Percentiles rank a stretch among this genome's conserved stretches.
Evolutionary conservation across 2,888 invertebrate species (phyloP).

Genomic region (Nymphalis polychloros): DNA sequence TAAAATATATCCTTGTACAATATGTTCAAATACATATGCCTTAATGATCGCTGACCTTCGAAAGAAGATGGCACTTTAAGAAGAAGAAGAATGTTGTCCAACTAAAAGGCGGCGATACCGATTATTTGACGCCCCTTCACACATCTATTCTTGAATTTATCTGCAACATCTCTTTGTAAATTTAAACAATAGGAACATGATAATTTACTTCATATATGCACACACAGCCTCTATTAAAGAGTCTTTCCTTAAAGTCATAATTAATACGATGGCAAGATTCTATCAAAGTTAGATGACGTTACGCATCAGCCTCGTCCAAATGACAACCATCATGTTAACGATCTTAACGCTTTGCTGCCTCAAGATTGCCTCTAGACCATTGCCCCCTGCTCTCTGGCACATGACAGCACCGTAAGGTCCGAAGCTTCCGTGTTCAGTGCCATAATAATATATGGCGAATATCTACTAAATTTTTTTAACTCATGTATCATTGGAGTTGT

Average conservation of each 20-base stretch:
- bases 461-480: background rate
- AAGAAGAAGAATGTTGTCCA: no score
- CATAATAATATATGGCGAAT: conserved; percentile 21
- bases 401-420: conserved; percentile 74
- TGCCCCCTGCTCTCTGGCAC: conserved; percentile 74
- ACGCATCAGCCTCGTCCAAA: conserved; percentile 60
- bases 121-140: no score
- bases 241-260: conserved; percentile 7
- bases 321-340: conserved; percentile 71
- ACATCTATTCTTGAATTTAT: no score
- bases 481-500: background rate
- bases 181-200: no score
- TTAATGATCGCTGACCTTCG: no score
- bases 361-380: conserved; percentile 77
- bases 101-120: no score
- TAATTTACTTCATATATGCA: background rate
- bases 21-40: no score
- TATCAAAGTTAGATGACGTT: conserved; percentile 40
- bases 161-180: no score
- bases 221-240: conserved; percentile 1
- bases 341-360: conserved; percentile 79
- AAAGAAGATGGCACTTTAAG: no score
- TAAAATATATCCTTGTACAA: background rate
- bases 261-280: conserved; percentile 29
- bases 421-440: conserved; percentile 56